Percentiles rank a stretch among this genome's conserved stretches.
Conservation (phyloP, 1,140 invertebrate species). For the Bombyx mandarina region DNA sequence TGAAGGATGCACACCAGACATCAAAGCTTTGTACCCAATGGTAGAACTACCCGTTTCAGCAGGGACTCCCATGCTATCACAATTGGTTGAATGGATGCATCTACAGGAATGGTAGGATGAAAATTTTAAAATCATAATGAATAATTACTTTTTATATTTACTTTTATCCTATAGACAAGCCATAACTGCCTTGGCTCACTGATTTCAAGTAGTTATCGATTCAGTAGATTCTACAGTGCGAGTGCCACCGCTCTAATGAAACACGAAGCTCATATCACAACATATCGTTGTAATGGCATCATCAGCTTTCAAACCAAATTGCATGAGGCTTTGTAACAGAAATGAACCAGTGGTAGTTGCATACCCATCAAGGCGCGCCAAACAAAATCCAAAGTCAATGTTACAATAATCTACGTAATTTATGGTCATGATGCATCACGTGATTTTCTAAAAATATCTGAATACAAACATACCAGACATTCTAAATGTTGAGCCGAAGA, state of each 20-base stretch:
- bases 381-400: too few relatives aligned
- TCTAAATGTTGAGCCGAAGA: neutral
- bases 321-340: too few relatives aligned
- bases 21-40: conserved; percentile 74
- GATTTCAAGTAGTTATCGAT: neutral
- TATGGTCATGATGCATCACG: neutral
- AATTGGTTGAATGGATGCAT: conserved; percentile 82
- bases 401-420: neutral
- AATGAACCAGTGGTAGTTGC: too few relatives aligned
- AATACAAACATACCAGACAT: neutral
- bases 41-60: conserved; percentile 80
- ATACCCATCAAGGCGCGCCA: too few relatives aligned
- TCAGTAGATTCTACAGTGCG: neutral
- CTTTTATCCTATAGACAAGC: neutral
- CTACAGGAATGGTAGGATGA: conserved; percentile 55
- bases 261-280: too few relatives aligned
- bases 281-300: too few relatives aligned
- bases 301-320: too few relatives aligned
- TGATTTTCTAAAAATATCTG: neutral
- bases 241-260: too few relatives aligned
- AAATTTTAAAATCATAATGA: neutral
- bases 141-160: neutral
- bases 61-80: conserved; percentile 80
- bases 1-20: conserved; percentile 74
- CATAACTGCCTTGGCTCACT: neutral